These are phyloP conservation scores for Iguana delicatissima DNA, from an alignment of 2,797 vertebrate species.

Conservation along the genomic window DNA sequence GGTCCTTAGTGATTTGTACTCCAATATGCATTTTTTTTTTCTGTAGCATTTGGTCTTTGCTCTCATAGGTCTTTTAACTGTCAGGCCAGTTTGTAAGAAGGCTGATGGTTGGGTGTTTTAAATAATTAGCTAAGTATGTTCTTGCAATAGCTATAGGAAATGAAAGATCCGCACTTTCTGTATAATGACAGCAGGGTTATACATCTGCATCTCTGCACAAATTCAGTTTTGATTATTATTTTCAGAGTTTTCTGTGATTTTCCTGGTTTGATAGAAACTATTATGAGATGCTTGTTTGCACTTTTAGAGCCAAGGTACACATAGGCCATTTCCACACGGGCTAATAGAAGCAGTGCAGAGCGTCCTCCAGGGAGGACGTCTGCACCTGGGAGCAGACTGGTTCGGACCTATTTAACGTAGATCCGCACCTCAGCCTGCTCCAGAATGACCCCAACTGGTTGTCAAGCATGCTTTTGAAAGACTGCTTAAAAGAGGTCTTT, in stretches of 20 bases:
- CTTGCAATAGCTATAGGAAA: neutral
- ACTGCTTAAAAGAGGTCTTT: no score
- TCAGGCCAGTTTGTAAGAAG: neutral
- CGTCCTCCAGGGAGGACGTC: no score
- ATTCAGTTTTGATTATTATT: neutral
- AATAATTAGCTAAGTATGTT: slow-evolving; percentile 24
- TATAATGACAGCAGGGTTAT: neutral
- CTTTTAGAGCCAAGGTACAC: neutral
- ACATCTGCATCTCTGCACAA: neutral
- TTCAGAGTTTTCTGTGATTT: neutral
- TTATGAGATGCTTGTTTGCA: neutral
- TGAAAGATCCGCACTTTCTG: neutral
- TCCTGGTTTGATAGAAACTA: neutral
- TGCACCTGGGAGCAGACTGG: no score
- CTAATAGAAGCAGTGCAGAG: no score
- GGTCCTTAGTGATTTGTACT: slow-evolving; percentile 42
- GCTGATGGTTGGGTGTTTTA: neutral
- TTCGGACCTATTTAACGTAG: no score
- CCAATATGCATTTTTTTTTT: slow-evolving; percentile 31
- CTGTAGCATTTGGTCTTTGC: neutral
- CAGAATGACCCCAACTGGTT: no score
- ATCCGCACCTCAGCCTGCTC: no score
- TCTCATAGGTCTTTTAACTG: slow-evolving; percentile 37
- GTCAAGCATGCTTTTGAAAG: no score
- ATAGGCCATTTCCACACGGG: no score